Conservation (phyloP, 2,113 vertebrate genomes). For the Chaenogobius annularis region DNA sequence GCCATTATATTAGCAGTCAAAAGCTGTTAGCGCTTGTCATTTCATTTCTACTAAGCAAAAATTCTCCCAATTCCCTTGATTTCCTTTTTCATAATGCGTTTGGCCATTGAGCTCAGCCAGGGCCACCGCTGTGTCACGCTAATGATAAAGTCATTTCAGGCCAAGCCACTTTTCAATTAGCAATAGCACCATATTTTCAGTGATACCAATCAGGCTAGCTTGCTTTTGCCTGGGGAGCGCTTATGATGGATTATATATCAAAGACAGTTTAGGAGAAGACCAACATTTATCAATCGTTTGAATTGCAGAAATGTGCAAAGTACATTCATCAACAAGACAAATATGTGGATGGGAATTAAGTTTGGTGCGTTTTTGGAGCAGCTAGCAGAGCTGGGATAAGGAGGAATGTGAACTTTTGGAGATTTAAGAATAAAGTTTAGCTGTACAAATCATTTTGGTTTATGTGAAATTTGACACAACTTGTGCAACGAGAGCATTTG, state of each 20-base stretch:
- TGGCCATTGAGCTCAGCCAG: conserved; percentile 2
- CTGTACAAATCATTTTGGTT: background rate
- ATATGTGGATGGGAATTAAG: background rate
- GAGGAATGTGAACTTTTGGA: background rate
- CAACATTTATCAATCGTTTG: conserved; percentile 47
- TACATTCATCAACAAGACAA: background rate
- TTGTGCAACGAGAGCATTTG: background rate
- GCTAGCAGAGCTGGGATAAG: background rate
- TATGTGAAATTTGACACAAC: background rate
- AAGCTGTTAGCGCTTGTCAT: background rate
- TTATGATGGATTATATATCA: conserved; percentile 50
- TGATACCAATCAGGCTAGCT: conserved; percentile 47
- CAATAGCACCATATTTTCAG: conserved; percentile 35
- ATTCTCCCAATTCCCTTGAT: conserved; percentile 20
- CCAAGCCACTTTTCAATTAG: conserved; percentile 44
- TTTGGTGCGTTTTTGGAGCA: background rate
- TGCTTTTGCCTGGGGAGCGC: conserved; percentile 13
- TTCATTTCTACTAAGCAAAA: background rate
- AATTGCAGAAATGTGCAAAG: conserved; percentile 4
- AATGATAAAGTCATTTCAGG: conserved; percentile 48
- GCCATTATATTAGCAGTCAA: conserved; percentile 11
- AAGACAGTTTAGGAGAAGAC: conserved; percentile 23
- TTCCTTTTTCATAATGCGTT: conserved; percentile 26
- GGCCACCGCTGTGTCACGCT: conserved; percentile 18
- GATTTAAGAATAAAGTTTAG: background rate